Conservation (phyloP, 2,797 vertebrate species). For the Pseudochirops cupreus region DNA sequence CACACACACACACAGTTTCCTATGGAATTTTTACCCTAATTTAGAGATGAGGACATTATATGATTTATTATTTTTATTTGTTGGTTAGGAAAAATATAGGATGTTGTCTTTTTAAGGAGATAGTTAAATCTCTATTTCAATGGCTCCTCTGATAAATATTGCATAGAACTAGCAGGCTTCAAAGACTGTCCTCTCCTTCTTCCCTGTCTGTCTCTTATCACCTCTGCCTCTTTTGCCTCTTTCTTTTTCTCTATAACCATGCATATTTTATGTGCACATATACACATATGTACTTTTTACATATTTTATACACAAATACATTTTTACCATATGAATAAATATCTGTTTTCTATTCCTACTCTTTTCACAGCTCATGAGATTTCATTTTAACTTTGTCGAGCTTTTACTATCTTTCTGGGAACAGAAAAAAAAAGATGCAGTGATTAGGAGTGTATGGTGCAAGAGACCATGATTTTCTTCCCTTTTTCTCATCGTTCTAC, state of each 20-base stretch:
- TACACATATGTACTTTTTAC: neutral
- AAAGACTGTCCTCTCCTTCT: neutral
- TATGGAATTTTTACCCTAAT: neutral
- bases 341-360: neutral
- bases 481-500: neutral
- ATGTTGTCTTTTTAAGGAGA: neutral
- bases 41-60: neutral
- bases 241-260: neutral
- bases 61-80: neutral
- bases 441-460: neutral
- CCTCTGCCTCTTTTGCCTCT: neutral
- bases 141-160: neutral
- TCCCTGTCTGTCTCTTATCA: neutral
- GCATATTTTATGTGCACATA: neutral
- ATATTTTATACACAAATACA: neutral
- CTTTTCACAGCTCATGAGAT: neutral
- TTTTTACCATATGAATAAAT: neutral
- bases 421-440: neutral
- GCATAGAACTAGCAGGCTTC: neutral
- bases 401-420: neutral
- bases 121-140: neutral
- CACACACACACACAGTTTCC: neutral
- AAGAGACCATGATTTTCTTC: neutral
- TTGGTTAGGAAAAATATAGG: neutral
- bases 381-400: neutral